phyloP scores from a whole-genome alignment of 1,140 invertebrate species.

The Zophobas morio region DNA sequence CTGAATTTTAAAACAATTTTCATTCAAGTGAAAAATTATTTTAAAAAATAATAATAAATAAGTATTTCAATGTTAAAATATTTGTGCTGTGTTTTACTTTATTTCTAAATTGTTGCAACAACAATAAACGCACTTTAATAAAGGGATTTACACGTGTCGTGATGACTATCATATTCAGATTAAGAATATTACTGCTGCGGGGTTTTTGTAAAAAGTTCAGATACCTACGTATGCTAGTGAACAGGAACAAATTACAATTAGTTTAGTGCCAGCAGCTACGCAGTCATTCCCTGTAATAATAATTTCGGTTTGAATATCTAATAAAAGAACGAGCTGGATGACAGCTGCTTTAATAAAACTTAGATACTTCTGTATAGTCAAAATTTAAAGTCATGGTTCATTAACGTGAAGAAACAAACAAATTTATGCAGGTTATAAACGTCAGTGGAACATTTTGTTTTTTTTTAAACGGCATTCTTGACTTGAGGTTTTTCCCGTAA shows the following conservation, averaged over 20 bases:
- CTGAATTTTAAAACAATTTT: too few relatives aligned
- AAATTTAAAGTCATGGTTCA: neutral
- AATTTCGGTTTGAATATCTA: neutral
- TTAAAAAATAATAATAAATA: too few relatives aligned
- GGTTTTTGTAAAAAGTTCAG: neutral
- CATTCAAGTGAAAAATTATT: too few relatives aligned
- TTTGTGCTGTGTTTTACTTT: too few relatives aligned
- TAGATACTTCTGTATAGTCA: neutral
- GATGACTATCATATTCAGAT: conserved; percentile 20
- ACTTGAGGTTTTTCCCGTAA: neutral
- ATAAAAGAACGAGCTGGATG: neutral
- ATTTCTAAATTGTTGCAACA: too few relatives aligned
- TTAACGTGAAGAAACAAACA: neutral
- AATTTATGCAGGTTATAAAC: neutral
- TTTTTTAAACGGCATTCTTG: neutral
- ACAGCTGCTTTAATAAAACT: neutral
- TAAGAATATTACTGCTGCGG: neutral
- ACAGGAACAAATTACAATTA: neutral
- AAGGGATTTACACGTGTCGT: neutral
- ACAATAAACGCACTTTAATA: neutral
- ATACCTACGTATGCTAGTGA: neutral
- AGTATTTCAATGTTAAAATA: too few relatives aligned
- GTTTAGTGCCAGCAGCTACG: neutral
- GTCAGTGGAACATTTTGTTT: neutral
- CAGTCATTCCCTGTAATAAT: neutral